Conservation (phyloP, 2,888 invertebrate species). For the Oasisia sp. region DNA sequence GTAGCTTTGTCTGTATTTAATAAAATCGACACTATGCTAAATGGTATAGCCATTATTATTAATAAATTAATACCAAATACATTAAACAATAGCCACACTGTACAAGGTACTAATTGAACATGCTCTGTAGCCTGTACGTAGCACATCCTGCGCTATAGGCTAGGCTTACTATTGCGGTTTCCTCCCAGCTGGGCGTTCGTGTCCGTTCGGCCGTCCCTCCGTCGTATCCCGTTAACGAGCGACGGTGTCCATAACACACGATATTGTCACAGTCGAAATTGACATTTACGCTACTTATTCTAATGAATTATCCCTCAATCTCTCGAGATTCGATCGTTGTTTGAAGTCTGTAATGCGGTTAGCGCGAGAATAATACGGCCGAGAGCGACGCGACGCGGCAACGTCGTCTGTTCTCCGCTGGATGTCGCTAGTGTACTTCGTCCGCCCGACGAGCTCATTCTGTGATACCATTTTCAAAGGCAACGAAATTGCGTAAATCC, state of each 20-base stretch:
- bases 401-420: neutral
- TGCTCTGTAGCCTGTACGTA: neutral
- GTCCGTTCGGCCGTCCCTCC: neutral
- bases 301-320: neutral
- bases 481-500: neutral
- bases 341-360: conserved; percentile 17
- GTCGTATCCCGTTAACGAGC: neutral
- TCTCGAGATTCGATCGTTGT: neutral
- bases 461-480: neutral
- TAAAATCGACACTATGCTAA: neutral
- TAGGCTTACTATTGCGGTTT: neutral
- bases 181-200: neutral
- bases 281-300: conserved; percentile 14
- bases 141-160: neutral
- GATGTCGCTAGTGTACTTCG: neutral
- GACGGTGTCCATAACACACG: neutral
- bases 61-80: neutral
- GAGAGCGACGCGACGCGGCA: neutral
- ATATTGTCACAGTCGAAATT: neutral
- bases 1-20: neutral
- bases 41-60: neutral
- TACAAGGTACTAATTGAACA: neutral
- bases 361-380: neutral
- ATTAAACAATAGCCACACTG: neutral
- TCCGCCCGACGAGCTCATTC: neutral